Percentiles rank a stretch among this genome's conserved stretches.
phyloP scores from a whole-genome alignment of 2,797 vertebrate species.

The Phalloptychus januarius region DNA sequence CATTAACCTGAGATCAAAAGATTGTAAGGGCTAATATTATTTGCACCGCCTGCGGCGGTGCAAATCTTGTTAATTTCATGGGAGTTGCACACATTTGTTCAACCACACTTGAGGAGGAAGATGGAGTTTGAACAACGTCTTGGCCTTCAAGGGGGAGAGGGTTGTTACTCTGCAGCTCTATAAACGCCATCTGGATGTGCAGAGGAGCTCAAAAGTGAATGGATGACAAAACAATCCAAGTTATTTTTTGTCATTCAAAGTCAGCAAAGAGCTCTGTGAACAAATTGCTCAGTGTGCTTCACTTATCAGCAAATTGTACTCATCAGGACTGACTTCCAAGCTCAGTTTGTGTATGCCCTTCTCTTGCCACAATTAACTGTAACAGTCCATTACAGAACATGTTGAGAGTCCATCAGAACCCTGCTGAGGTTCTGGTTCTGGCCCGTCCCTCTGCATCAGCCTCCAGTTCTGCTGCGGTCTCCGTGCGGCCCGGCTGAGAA shows the following conservation, averaged over 20 bases:
- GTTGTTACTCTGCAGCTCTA: background rate
- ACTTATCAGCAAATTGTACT: background rate
- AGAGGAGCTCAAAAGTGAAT: background rate
- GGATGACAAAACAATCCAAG: background rate
- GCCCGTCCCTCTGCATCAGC: conserved; percentile 16
- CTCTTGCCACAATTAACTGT: background rate
- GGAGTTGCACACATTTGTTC: background rate
- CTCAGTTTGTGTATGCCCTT: background rate
- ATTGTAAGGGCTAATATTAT: no score
- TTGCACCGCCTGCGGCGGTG: no score
- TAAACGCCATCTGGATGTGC: background rate
- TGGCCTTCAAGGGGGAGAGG: background rate
- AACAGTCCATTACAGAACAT: background rate
- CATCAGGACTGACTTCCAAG: background rate
- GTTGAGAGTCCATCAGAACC: background rate
- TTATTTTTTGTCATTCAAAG: background rate
- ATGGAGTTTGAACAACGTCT: background rate
- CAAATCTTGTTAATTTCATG: background rate
- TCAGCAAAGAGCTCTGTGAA: background rate
- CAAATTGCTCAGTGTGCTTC: background rate
- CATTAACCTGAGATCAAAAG: no score
- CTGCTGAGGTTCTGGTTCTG: background rate
- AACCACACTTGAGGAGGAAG: background rate
- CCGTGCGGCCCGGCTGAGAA: background rate
- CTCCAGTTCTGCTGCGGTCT: conserved; percentile 7